Conservation (phyloP, 2,888 invertebrate genomes). For the Asteroscopus sphinx region DNA sequence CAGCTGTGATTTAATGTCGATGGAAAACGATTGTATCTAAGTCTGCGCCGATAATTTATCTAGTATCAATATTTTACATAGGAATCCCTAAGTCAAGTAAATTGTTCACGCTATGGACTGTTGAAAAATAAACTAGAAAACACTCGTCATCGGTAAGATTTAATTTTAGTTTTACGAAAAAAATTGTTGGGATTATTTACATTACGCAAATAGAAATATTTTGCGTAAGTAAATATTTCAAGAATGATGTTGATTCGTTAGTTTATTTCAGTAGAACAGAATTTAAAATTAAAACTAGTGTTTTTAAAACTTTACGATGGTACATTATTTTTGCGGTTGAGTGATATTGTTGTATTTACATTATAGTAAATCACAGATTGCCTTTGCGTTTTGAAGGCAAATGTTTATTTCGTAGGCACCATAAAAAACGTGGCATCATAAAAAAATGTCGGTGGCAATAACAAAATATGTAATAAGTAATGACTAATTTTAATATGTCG, state of each 20-base stretch:
- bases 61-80: neutral
- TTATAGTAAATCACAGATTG: conserved; percentile 42
- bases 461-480: neutral
- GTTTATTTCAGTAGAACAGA: conserved; percentile 17
- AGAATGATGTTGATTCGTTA: conserved; percentile 40
- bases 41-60: too few relatives aligned
- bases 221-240: conserved; percentile 45
- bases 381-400: conserved; percentile 18
- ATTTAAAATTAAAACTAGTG: conserved; percentile 23
- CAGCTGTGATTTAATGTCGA: too few relatives aligned
- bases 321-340: conserved; percentile 24
- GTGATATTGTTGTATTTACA: conserved; percentile 48
- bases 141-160: conserved; percentile 19
- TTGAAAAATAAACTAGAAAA: conserved; percentile 1
- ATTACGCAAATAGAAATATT: conserved; percentile 35
- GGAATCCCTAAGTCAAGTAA: conserved; percentile 1
- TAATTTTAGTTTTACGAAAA: conserved; percentile 28
- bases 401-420: conserved; percentile 35
- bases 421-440: conserved; percentile 13
- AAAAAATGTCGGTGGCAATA: neutral
- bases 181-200: conserved; percentile 37
- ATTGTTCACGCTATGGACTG: neutral
- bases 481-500: neutral
- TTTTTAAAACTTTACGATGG: conserved; percentile 16
- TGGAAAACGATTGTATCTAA: too few relatives aligned